A percentile compares a stretch with the other conserved stretches of the same genome.
These are phyloP conservation scores for Rhinogobius similis DNA, from an alignment of 2,113 vertebrate genomes.

Conservation along the genomic window DNA sequence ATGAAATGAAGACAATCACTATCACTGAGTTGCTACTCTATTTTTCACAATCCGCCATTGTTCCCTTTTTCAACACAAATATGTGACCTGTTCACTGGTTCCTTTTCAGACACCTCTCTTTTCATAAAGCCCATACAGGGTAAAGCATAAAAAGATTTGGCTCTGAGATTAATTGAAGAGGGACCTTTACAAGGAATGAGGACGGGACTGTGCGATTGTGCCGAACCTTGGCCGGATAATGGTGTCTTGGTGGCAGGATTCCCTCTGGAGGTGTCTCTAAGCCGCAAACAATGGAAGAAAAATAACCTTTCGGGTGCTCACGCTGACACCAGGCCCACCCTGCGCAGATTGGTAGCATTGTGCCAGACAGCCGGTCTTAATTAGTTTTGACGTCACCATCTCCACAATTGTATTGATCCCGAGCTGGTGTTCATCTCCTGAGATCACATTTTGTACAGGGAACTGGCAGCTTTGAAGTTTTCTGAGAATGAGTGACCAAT, in stretches of 20 bases:
- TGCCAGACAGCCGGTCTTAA: conserved; percentile 67
- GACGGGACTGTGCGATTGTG: conserved; percentile 64
- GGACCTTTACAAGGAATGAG: conserved; percentile 65
- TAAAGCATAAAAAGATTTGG: conserved; percentile 66
- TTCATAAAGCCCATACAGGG: conserved; percentile 51
- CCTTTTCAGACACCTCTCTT: conserved; percentile 51
- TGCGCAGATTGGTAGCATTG: conserved; percentile 66
- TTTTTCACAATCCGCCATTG: conserved; percentile 61
- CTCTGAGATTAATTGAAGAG: conserved; percentile 73
- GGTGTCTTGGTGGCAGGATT: conserved; percentile 58
- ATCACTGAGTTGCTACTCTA: conserved; percentile 39
- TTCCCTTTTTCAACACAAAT: conserved; percentile 45
- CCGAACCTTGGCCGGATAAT: conserved; percentile 68
- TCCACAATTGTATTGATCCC: conserved; percentile 54
- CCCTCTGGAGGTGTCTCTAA: conserved; percentile 68
- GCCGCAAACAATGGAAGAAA: conserved; percentile 71
- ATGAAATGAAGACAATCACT: too few species aligned
- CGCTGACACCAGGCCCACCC: conserved; percentile 61
- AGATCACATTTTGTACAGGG: conserved; percentile 57
- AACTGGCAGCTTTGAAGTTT: conserved; percentile 46
- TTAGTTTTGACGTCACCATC: conserved; percentile 71
- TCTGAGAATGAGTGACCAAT: conserved; percentile 48
- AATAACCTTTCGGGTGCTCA: conserved; percentile 56
- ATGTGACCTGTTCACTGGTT: conserved; percentile 47
- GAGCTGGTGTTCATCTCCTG: conserved; percentile 48